Percentiles rank a stretch among this genome's conserved stretches.
Conservation (phyloP, 2,888 invertebrate species). For the Mystacides longicornis region DNA sequence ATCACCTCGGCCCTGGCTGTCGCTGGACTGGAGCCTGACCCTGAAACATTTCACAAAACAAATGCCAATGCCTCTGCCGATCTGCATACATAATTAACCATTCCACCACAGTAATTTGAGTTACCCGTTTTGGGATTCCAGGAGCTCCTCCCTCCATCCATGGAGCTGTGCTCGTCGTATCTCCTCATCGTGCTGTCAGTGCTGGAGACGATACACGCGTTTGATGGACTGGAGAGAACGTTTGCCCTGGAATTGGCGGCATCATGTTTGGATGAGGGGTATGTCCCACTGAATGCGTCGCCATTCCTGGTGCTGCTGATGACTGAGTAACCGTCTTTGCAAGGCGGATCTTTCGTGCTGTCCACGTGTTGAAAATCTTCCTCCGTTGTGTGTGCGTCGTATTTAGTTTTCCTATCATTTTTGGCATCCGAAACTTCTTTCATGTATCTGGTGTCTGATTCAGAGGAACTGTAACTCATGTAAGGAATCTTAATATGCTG, state of each 20-base stretch:
- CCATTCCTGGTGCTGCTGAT: constrained; percentile 11
- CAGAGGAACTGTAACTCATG: background rate
- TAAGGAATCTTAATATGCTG: background rate
- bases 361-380: background rate
- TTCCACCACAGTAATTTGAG: too few relatives aligned
- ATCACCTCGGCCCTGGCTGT: constrained; percentile 16
- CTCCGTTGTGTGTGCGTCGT: background rate
- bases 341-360: background rate
- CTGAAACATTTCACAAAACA: background rate
- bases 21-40: background rate
- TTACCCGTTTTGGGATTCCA: constrained; percentile 20
- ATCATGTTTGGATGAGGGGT: constrained; percentile 5
- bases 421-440: background rate
- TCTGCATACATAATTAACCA: too few relatives aligned
- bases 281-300: background rate
- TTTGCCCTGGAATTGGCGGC: constrained; percentile 4
- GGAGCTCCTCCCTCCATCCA: background rate
- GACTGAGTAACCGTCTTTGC: background rate
- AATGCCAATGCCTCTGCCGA: background rate
- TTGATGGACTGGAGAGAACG: constrained; percentile 20
- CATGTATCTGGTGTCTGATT: background rate
- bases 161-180: constrained; percentile 3
- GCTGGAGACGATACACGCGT: constrained; percentile 25
- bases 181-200: constrained; percentile 16
- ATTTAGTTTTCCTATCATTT: background rate